These are phyloP conservation scores for Halisarca cf. caerulea DNA, from an alignment of 37 sponge, comb jelly and placozoan genomes.

Conservation along the genomic window DNA sequence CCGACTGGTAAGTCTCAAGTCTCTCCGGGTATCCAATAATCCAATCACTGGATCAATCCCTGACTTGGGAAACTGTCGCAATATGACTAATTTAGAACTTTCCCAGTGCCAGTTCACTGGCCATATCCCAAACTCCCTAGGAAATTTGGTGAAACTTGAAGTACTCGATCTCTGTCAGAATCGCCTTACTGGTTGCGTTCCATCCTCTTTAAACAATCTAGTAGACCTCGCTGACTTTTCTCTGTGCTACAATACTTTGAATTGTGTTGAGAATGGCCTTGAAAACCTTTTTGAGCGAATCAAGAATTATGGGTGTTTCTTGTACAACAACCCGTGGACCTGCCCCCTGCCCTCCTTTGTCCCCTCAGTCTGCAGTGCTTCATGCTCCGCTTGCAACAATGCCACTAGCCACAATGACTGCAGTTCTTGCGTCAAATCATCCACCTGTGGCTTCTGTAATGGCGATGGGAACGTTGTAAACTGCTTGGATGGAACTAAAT, in stretches of 20 bases:
- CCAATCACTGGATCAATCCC: slow-evolving; percentile 68
- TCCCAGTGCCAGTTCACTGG: slow-evolving; percentile 59
- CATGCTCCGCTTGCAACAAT: slow-evolving; percentile 68
- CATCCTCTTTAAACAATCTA: slow-evolving; percentile 42
- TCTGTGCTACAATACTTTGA: slow-evolving; percentile 67
- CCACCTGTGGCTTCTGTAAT: slow-evolving; percentile 70
- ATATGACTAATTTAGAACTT: slow-evolving; percentile 28
- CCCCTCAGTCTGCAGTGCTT: slow-evolving; percentile 43
- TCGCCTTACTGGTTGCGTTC: slow-evolving; percentile 55
- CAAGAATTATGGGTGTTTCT: slow-evolving; percentile 52
- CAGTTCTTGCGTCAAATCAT: slow-evolving; percentile 35
- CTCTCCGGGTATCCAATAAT: slow-evolving; percentile 68
- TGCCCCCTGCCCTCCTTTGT: slow-evolving; percentile 69
- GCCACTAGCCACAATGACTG: slow-evolving; percentile 52
- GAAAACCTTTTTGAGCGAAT: slow-evolving; percentile 52
- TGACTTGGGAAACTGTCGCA: slow-evolving; percentile 37
- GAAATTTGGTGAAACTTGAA: slow-evolving; percentile 36
- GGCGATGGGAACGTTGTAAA: slow-evolving; percentile 44
- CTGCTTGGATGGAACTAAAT: slow-evolving; percentile 58
- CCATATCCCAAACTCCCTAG: slow-evolving; percentile 47
- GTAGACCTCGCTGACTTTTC: slow-evolving; percentile 37
- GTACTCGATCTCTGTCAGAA: slow-evolving; percentile 64
- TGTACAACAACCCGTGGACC: slow-evolving; percentile 83
- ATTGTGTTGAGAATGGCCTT: slow-evolving; percentile 43
- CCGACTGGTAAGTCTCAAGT: slow-evolving; percentile 27